Percentiles rank a stretch among this genome's conserved stretches.
Conservation (phyloP, 2,797 vertebrate genomes). For the Myioborus miniatus region DNA sequence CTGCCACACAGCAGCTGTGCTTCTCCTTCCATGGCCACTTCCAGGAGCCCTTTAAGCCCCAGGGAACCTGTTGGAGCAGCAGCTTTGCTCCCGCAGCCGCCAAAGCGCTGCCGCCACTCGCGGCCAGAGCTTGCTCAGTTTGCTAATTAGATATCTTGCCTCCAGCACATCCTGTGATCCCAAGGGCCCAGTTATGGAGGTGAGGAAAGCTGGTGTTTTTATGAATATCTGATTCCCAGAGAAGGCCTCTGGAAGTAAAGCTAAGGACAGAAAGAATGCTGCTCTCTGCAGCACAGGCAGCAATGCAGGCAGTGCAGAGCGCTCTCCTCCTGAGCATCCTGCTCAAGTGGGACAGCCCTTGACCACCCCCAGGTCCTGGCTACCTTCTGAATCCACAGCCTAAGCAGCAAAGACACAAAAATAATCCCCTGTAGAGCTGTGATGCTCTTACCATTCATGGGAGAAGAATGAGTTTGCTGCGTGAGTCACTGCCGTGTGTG, state of each 20-base stretch:
- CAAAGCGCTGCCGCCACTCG: accelerated
- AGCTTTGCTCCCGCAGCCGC: background rate
- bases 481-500: background rate
- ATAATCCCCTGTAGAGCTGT: background rate
- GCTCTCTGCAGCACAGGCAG: background rate
- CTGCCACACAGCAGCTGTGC: background rate
- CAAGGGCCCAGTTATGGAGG: background rate
- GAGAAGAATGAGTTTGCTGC: background rate
- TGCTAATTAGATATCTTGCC: background rate
- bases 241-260: background rate
- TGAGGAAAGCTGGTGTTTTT: background rate
- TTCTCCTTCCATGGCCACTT: background rate
- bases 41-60: background rate
- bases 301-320: background rate
- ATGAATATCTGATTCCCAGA: background rate
- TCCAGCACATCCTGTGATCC: background rate
- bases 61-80: background rate
- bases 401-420: background rate
- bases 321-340: background rate
- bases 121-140: background rate
- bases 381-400: background rate
- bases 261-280: background rate
- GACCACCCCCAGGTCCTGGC: background rate
- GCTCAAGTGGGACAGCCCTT: background rate
- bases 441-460: background rate